Percentiles rank a stretch among this genome's conserved stretches.
phyloP scores from a whole-genome alignment of 2,113 vertebrate genomes.

The Cyanistes caeruleus region DNA sequence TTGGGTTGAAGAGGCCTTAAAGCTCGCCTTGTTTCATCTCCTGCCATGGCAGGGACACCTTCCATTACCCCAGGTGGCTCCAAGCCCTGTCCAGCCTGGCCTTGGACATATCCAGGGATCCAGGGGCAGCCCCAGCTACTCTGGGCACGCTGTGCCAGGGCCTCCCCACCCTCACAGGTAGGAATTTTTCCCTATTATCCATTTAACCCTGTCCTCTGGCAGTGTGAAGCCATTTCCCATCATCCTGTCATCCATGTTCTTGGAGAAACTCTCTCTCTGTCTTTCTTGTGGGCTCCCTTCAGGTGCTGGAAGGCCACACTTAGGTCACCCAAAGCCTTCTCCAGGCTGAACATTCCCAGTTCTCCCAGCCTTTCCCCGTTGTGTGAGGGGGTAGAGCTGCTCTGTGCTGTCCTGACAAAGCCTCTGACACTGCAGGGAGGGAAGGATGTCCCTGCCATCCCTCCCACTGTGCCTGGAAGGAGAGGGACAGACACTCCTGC shows the following conservation, averaged over 20 bases:
- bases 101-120: background rate
- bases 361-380: rapidly evolving
- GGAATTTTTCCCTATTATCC: background rate
- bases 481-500: background rate
- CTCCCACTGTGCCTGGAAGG: background rate
- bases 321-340: background rate
- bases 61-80: rapidly evolving
- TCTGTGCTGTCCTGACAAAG: rapidly evolving
- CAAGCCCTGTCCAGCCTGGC: background rate
- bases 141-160: background rate
- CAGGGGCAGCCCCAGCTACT: background rate
- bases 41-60: background rate
- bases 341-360: background rate
- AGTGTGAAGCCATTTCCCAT: background rate
- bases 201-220: background rate
- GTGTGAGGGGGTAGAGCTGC: rapidly evolving
- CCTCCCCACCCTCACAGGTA: background rate
- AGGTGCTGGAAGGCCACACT: background rate
- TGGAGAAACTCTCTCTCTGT: background rate
- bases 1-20: background rate
- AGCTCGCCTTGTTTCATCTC: background rate
- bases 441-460: background rate
- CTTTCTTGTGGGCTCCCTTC: background rate
- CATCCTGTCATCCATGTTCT: background rate
- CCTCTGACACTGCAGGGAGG: rapidly evolving